These are phyloP conservation scores for Ara ararauna DNA, from an alignment of 2,797 vertebrate species.

Conservation along the genomic window DNA sequence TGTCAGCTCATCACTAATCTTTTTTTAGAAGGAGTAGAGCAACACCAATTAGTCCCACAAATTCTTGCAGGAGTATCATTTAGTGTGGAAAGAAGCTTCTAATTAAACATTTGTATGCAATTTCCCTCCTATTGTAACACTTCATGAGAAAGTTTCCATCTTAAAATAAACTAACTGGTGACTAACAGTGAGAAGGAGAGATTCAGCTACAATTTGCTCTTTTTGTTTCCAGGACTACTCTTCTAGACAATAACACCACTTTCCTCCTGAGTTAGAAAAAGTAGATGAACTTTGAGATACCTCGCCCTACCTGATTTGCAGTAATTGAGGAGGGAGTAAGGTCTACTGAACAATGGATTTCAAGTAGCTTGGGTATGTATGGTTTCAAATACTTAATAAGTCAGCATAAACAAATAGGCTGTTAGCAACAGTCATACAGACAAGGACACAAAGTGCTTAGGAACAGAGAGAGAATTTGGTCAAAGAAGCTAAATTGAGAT, in stretches of 20 bases:
- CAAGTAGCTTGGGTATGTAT: background rate
- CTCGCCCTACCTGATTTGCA: background rate
- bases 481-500: background rate
- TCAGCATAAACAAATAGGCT: background rate
- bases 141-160: background rate
- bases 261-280: background rate
- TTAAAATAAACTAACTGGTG: background rate
- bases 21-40: background rate
- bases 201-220: accelerated
- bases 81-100: background rate
- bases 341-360: background rate
- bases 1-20: background rate
- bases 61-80: background rate
- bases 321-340: no score
- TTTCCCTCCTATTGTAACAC: background rate
- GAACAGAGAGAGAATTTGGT: background rate
- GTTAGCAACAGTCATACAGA: background rate
- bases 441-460: background rate
- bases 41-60: background rate
- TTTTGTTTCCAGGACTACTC: background rate
- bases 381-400: background rate
- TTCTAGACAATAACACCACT: background rate
- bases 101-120: background rate
- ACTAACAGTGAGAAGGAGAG: background rate
- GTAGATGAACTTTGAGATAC: background rate